Conservation (phyloP, 1,140 invertebrate genomes). For the Drosophila pallidifrons region DNA sequence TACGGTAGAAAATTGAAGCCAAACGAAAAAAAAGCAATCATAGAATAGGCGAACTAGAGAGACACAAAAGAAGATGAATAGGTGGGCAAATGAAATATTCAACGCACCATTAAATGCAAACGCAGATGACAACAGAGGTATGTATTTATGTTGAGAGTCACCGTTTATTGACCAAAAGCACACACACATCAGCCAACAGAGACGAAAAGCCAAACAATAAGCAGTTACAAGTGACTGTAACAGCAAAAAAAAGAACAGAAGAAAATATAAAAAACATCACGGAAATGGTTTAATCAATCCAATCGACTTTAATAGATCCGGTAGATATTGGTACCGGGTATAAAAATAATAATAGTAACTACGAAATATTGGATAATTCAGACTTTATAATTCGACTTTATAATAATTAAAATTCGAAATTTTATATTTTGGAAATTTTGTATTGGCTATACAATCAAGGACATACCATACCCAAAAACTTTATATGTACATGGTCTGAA, state of each 20-base stretch:
- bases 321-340: background rate
- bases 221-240: slow-evolving; percentile 29
- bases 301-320: background rate
- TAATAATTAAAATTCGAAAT: no score
- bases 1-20: slow-evolving; percentile 49
- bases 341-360: no score
- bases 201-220: slow-evolving; percentile 68
- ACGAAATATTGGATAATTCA: no score
- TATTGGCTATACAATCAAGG: background rate
- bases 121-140: background rate
- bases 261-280: background rate
- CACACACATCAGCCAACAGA: slow-evolving; percentile 70
- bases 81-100: slow-evolving; percentile 60
- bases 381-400: no score
- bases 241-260: slow-evolving; percentile 36
- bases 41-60: background rate
- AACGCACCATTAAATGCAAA: slow-evolving; percentile 71
- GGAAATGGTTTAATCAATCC: background rate
- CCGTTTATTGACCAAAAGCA: slow-evolving; percentile 79
- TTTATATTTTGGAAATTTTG: background rate
- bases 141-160: background rate
- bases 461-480: background rate
- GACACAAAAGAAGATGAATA: background rate
- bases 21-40: slow-evolving; percentile 1
- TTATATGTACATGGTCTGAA: slow-evolving; percentile 13